Base-by-base conservation (phyloP, 2,113 vertebrate species). In the Scomber scombrus region DNA sequence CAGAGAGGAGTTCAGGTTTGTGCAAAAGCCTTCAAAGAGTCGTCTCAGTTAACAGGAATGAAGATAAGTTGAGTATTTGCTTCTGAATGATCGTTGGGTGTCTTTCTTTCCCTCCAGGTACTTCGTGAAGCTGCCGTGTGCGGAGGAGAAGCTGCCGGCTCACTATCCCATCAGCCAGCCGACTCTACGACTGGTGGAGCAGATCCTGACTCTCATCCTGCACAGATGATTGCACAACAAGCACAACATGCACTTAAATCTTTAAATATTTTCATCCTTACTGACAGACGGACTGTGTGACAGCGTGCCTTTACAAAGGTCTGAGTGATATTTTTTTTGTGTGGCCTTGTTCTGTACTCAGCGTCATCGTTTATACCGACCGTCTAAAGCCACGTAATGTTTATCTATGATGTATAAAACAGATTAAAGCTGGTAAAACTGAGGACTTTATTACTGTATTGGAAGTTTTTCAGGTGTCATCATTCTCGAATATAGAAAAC, bases 1-100 rank as follows among this genome's bases (percentile, higher is more conserved):
- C 86, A 85, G 80, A 8, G 95, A 96, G 73, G 95, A 96, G 89
- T 96, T 96, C 93, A 95, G 95, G 96, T 96, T 5, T 0, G 84
- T 51, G 26, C 13, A 7, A 40, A 40, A 40, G 31, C 31, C 34
- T 40, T 40, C 34, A 34, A 34, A 34, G 31, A 34, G 7, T 7
- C 7, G 1, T 40, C 7, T 40, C 34, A 40, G 34, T 40, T 40
- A 40, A 40, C 6, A 40, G 34, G 34, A 40, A 40, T 40, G 34
- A 8, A 40, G 34, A 40, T 40, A 9, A 40, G 7, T 34, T 31
- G 4, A 13, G 5, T 7, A 12, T 63, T 11, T 21, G 15, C 14
- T 26, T 10, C 40, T 29, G 40, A 66, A 19, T 6, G 2, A 12
- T 57, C 3, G 0, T 3, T 1, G 18, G 23, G 23, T 26, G 0